Evolutionary conservation across 2,797 vertebrate genomes (phyloP), one percentile per base, ranked within the genome.

Genomic region (Lacerta viridis): DNA sequence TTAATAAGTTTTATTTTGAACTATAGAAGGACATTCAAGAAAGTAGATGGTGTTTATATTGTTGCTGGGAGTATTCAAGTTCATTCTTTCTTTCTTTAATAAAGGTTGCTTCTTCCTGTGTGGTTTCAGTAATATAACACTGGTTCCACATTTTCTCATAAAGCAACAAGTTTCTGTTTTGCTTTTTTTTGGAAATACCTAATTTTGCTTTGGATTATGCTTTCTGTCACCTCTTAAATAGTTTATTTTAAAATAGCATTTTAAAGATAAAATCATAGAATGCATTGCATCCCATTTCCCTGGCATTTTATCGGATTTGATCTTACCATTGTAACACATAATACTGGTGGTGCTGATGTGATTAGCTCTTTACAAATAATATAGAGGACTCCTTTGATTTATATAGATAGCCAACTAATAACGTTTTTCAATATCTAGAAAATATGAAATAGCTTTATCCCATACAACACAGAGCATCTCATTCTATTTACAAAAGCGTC

Each of bases 11-110:
- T 88, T 74, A 8, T 64, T 77, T 66, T 25, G 80, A 29, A n/a
- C 46, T 18, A 78, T n/a, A n/a, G 64, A 87, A 66, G 75, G 76
- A 75, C 15, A 46, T 69, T 78, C 55, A 92, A 84, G 84, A 91
- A 86, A 88, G 43, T 15, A 1, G 29, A 15, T 80, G n/a, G 23
- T 61, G 25, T 80, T 80, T 36, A 25, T 55, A 39, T 29, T 7
- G 41, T n/a, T 59, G 6, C 4, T 85, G 8, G 39, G 33, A 25
- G 64, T 78, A 4, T 1, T 39, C 75, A 50, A 20, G 46, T 18
- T 74, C 85, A 41, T 80, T 80, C 74, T 17, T 6, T 80, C 74
- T 17, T 6, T 74, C 74, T 79, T 59, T 86, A 90, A 88, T 78
- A 50, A 83, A 88, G 50, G 46, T 64, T 80, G 41, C 79, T 29